Evolutionary conservation across 2,888 invertebrate species (phyloP).

Genomic region (Steinernema scapterisci): DNA sequence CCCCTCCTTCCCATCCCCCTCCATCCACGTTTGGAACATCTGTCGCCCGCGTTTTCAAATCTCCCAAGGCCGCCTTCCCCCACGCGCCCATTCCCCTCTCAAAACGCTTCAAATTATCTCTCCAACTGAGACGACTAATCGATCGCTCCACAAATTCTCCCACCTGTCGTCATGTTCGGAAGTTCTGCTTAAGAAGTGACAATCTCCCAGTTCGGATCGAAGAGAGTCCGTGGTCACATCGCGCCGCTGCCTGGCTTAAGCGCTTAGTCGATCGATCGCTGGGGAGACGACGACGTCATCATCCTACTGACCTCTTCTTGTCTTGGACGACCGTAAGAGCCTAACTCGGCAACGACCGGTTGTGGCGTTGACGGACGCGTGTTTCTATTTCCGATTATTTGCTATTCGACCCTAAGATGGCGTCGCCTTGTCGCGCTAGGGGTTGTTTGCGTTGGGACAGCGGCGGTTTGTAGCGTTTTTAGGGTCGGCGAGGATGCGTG

Average conservation of each 20-base stretch:
- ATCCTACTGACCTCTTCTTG: conserved; percentile 2
- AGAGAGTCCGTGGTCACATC: not conserved
- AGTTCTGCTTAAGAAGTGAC: no score
- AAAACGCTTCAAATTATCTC: not conserved
- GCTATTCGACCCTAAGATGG: no score
- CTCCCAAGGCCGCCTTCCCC: no score
- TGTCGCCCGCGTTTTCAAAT: conserved; percentile 8
- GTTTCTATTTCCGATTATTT: conserved; percentile 15
- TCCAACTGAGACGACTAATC: no score
- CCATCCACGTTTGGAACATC: conserved; percentile 25
- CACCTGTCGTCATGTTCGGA: not conserved
- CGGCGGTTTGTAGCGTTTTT: not conserved
- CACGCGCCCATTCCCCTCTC: not conserved
- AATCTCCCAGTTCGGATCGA: not conserved
- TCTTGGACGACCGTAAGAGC: no score
- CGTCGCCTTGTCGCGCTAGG: not conserved
- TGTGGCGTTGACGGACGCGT: not conserved
- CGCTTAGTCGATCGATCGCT: not conserved
- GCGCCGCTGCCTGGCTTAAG: not conserved
- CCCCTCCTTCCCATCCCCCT: not conserved
- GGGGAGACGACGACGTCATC: not conserved
- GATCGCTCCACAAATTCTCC: not conserved
- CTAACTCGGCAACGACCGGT: no score
- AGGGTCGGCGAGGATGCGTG: not conserved
- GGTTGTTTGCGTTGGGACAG: not conserved